Conservation (phyloP, 1,140 invertebrate genomes). For the Lordiphosa stackelbergi region DNA sequence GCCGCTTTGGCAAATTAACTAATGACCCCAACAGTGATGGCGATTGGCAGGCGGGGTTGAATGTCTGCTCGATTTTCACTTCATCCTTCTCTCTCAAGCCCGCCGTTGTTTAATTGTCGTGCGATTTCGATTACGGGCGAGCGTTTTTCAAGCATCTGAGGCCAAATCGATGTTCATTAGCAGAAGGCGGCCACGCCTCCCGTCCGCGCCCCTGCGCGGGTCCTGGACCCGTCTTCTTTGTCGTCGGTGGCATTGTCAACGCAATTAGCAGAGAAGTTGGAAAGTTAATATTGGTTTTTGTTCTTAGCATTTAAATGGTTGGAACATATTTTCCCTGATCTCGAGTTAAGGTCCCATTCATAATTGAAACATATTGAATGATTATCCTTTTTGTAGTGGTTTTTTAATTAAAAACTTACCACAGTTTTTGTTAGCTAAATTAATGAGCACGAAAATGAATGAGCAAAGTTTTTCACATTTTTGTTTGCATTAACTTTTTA, state of each 20-base stretch:
- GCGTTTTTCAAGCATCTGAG: constrained; percentile 47
- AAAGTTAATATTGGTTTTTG: constrained; percentile 61
- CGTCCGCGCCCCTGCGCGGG: background rate
- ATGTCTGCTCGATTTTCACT: constrained; percentile 1
- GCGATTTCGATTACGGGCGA: constrained; percentile 68
- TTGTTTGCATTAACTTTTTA: constrained; percentile 9
- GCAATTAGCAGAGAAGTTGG: constrained; percentile 62
- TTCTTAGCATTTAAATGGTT: constrained; percentile 45
- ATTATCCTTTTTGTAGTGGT: constrained; percentile 29
- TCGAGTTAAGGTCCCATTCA: constrained; percentile 22
- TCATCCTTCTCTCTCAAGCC: background rate
- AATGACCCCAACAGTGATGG: constrained; percentile 56
- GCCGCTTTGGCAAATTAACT: constrained; percentile 67
- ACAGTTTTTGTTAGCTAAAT: constrained; percentile 47
- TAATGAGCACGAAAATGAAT: constrained; percentile 30
- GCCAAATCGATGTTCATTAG: constrained; percentile 72
- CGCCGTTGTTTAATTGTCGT: constrained; percentile 61
- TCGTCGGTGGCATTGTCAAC: constrained; percentile 49
- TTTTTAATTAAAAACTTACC: constrained; percentile 61
- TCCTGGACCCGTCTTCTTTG: background rate
- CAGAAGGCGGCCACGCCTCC: constrained; percentile 36
- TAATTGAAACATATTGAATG: constrained; percentile 34
- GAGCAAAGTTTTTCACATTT: constrained; percentile 4
- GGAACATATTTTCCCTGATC: constrained; percentile 29
- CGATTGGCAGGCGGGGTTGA: constrained; percentile 7